phyloP scores from a whole-genome alignment of 2,113 vertebrate species.

The Bettongia penicillata region DNA sequence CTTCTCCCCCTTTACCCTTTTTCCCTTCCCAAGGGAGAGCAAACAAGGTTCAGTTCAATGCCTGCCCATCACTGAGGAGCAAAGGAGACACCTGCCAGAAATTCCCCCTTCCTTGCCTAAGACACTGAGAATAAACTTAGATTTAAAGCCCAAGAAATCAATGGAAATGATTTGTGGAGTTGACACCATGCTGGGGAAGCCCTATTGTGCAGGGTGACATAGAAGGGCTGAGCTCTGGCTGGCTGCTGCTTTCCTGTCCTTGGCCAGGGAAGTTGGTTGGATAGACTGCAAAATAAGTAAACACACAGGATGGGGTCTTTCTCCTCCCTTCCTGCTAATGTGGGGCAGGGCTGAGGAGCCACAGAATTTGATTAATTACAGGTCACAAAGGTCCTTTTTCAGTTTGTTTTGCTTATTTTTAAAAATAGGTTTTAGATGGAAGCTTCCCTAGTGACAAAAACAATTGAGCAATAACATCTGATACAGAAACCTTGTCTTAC shows the following conservation, averaged over 20 bases:
- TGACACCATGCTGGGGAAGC: background rate
- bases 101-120: conserved; percentile 46
- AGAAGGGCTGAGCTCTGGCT: background rate
- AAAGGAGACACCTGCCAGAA: conserved; percentile 1
- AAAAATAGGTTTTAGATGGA: background rate
- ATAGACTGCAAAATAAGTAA: background rate
- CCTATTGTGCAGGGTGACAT: background rate
- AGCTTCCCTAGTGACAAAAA: background rate
- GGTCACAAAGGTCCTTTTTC: background rate
- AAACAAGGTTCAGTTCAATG: background rate
- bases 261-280: background rate
- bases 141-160: conserved; percentile 55
- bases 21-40: background rate
- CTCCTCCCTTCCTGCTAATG: background rate
- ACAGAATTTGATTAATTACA: background rate
- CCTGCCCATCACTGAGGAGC: background rate
- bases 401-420: background rate
- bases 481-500: background rate
- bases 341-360: background rate
- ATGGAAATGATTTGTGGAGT: conserved; percentile 36
- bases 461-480: background rate
- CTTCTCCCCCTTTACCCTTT: background rate
- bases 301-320: background rate
- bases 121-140: conserved; percentile 53
- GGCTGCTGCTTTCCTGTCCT: background rate